Conservation (phyloP, 2,113 vertebrate species). For the Merops nubicus region DNA sequence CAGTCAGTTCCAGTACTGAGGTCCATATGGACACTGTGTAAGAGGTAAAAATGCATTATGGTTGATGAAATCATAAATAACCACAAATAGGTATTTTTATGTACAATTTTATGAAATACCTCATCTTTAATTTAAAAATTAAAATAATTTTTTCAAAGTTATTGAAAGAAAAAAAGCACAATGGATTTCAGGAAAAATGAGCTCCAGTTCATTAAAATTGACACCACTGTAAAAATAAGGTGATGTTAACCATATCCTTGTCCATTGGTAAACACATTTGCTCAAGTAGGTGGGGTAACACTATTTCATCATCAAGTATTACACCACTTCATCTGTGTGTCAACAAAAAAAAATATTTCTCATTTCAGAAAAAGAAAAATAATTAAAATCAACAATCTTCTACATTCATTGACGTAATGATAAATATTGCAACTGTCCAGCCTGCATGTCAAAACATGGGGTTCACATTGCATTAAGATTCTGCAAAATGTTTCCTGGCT, state of each 20-base stretch:
- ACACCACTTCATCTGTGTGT: neutral
- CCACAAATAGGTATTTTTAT: neutral
- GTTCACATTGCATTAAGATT: neutral
- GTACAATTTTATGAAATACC: neutral
- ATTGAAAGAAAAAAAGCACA: neutral
- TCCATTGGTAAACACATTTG: neutral
- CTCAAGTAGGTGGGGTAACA: neutral
- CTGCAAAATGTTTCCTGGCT: neutral
- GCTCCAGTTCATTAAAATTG: neutral
- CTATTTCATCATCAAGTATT: neutral
- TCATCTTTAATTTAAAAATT: neutral
- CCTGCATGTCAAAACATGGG: neutral
- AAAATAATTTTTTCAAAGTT: neutral
- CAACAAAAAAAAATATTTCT: neutral
- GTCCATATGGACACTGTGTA: neutral
- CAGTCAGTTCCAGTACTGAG: neutral
- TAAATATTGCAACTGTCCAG: neutral
- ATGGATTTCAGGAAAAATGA: neutral
- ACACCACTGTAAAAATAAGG: neutral
- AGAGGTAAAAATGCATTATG: neutral
- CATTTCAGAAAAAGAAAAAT: neutral
- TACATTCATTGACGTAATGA: neutral
- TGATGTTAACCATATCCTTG: neutral
- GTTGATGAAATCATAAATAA: neutral
- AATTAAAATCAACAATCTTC: neutral